These are phyloP conservation scores for Germaria angustata DNA, from an alignment of 2,888 invertebrate species.

Conservation along the genomic window DNA sequence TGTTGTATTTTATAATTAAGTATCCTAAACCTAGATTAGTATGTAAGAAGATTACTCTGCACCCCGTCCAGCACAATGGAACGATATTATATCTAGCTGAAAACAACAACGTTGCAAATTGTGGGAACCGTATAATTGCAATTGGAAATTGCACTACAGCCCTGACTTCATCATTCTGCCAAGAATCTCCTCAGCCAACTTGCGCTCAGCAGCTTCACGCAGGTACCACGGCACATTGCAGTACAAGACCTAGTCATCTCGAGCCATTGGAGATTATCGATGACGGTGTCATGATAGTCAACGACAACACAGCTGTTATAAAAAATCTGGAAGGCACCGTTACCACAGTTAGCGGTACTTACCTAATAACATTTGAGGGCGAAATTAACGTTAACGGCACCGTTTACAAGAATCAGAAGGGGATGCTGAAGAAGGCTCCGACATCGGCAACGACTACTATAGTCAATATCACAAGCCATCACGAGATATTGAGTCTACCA, in stretches of 20 bases:
- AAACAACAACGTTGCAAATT: conserved; percentile 56
- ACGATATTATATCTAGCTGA: conserved; percentile 52
- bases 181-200: conserved; percentile 20
- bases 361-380: too few relatives aligned
- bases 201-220: conserved; percentile 64
- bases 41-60: conserved; percentile 53
- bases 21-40: conserved; percentile 58
- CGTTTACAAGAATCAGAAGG: conserved; percentile 43
- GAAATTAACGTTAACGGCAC: conserved; percentile 47
- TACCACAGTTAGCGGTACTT: conserved; percentile 47
- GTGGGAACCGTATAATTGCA: too few relatives aligned
- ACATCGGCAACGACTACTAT: conserved; percentile 11
- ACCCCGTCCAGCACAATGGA: conserved; percentile 54
- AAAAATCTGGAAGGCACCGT: conserved; percentile 24
- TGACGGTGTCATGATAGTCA: conserved; percentile 53
- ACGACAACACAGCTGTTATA: conserved; percentile 27
- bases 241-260: conserved; percentile 45
- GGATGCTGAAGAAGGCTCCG: conserved; percentile 27
- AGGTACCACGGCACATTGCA: conserved; percentile 47
- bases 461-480: conserved; percentile 56
- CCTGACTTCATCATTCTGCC: too few relatives aligned
- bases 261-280: conserved; percentile 40
- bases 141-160: too few relatives aligned
- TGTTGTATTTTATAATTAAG: conserved; percentile 62
- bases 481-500: conserved; percentile 53